Evolutionary conservation across 2,797 vertebrate genomes (phyloP).

Genomic region (Scolopax bukidnonensis): DNA sequence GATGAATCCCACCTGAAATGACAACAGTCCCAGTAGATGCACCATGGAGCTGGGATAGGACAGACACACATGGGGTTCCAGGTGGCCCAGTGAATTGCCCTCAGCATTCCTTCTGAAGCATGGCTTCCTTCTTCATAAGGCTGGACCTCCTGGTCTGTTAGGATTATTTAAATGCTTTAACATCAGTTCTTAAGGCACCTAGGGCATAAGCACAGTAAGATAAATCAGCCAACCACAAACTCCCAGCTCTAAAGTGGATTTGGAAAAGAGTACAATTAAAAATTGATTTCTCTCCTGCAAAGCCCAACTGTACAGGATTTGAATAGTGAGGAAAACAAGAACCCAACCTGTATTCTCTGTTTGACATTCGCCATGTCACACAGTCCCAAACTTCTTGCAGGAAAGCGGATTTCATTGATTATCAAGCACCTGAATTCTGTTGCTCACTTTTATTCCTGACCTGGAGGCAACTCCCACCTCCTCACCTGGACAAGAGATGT

Average conservation of each 20-base stretch:
- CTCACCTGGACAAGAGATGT: too few relatives aligned
- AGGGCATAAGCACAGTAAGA: neutral
- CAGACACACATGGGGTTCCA: fast-evolving
- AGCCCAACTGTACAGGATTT: too few relatives aligned
- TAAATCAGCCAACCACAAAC: neutral
- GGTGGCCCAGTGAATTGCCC: neutral
- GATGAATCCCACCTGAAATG: neutral
- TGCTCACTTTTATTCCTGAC: too few relatives aligned
- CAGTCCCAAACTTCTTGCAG: too few relatives aligned
- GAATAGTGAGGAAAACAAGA: too few relatives aligned
- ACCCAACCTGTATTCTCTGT: too few relatives aligned
- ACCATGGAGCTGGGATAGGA: neutral
- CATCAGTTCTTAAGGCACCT: neutral
- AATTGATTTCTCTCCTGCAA: neutral
- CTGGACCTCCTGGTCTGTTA: neutral
- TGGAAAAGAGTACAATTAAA: neutral
- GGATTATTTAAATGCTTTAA: neutral
- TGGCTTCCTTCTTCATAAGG: neutral
- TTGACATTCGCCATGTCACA: too few relatives aligned
- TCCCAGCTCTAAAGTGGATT: neutral
- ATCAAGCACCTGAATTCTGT: too few relatives aligned
- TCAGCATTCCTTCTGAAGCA: neutral
- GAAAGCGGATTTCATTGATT: too few relatives aligned
- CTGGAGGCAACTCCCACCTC: too few relatives aligned
- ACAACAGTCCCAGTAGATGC: neutral